Percentiles rank a stretch among this genome's conserved stretches.
These are phyloP conservation scores for Hylia prasina DNA, from an alignment of 2,113 vertebrate genomes.

Conservation along the genomic window DNA sequence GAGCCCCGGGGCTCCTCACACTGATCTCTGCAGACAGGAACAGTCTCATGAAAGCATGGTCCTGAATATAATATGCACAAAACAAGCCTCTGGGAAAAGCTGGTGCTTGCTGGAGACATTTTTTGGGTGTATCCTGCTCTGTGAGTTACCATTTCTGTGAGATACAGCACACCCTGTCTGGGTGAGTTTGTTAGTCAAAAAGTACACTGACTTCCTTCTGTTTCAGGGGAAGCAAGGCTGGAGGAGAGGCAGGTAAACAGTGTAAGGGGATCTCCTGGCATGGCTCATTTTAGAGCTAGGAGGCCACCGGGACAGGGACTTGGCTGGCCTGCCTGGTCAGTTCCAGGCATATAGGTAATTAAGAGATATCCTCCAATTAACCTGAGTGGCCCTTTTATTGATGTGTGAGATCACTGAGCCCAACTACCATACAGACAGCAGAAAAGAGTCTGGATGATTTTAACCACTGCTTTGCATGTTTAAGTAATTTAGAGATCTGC, in stretches of 20 bases:
- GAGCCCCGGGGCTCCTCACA: background rate
- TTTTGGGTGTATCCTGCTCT: constrained; percentile 12
- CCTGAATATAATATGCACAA: background rate
- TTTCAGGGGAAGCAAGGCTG: background rate
- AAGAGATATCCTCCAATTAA: background rate
- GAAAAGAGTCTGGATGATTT: background rate
- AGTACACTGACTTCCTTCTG: constrained; percentile 10
- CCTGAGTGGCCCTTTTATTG: background rate
- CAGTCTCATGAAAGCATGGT: background rate
- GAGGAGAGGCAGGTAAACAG: constrained; percentile 8
- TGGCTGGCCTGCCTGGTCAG: background rate
- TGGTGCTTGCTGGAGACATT: background rate
- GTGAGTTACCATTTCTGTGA: background rate
- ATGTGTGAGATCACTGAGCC: background rate
- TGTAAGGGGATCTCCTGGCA: constrained; percentile 12
- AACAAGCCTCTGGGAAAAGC: constrained; percentile 5
- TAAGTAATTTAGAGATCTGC: background rate
- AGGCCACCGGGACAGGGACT: background rate
- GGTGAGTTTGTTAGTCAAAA: constrained; percentile 47
- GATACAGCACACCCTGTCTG: background rate
- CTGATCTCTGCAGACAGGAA: background rate
- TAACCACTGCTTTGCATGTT: constrained; percentile 15
- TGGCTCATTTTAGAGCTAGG: background rate
- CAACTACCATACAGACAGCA: background rate
- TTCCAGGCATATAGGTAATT: background rate